Base-by-base conservation (phyloP, 2,888 invertebrate species). In the Drosophila lacicola region DNA sequence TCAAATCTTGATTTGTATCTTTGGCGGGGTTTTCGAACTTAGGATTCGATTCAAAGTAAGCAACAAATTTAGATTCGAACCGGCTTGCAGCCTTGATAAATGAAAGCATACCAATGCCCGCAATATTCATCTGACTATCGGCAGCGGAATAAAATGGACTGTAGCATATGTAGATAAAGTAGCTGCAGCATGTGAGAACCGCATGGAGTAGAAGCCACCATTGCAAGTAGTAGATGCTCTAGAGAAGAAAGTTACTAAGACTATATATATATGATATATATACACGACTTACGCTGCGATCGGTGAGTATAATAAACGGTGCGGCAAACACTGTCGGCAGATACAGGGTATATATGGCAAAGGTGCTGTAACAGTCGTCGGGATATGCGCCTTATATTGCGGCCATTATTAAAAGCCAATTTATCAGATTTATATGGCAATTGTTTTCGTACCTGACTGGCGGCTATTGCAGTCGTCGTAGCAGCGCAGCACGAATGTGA, bases 181-280 rank as follows among this genome's bases (percentile, higher is more conserved):
- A 70, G n/a, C 61, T 44, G 36, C 53, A 56, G 21, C 13, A 46
- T 10, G 56, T 46, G 8, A 65, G 11, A 4, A 29, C 19, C 4
- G 39, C 45, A 2, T 74, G 64, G 8, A 56, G 19, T 3, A 65
- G n/a, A 9, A 74, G 61, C 74, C 70, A 74, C 74, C 64, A 74
- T 45, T 70, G 55, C 64, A 74, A 37, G 17, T 65, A 65, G 46
- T 36, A 44, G 5, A 37, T 58, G 39, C 61, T 65, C 74, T 74
- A 37, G 29, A 44, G 11, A 0, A 6, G 1, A 19, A 11, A 14
- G 29, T 11, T n/a, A 34, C 8, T 11, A 11, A 10, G 21, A 4
- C 25, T 3, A 39, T 44, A 14, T 3, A 4, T 13, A 9, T 3
- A 1, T 2, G 5, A 3, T 25, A 34, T 50, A 14, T 50, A 14